Conservation (phyloP, 2,797 vertebrate species). For the Myotis findleyi region DNA sequence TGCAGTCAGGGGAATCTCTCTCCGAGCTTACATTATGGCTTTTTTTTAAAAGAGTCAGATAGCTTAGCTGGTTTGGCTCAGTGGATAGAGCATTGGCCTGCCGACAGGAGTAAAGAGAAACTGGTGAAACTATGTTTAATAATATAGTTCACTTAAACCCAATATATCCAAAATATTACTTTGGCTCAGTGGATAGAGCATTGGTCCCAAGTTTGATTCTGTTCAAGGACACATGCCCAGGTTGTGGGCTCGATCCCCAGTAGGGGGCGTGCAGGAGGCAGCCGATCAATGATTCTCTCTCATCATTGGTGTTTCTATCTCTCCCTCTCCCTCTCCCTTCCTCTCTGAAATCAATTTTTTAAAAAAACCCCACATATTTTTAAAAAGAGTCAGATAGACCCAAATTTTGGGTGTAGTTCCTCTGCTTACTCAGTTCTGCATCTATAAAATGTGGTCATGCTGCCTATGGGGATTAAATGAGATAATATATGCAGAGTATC, state of each 20-base stretch:
- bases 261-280: no score
- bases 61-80: background rate
- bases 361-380: no score
- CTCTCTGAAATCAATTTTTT: no score
- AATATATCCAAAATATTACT: background rate
- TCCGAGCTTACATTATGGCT: background rate
- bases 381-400: background rate
- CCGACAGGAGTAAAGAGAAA: background rate
- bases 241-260: no score
- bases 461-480: background rate
- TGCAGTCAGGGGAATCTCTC: background rate
- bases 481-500: background rate
- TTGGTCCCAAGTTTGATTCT: no score
- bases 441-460: background rate
- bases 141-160: conserved; percentile 37
- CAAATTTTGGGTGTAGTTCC: background rate
- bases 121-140: background rate
- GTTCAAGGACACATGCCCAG: no score
- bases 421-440: background rate
- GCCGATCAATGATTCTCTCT: no score
- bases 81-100: no score
- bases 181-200: no score
- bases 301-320: no score
- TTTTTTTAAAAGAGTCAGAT: background rate
- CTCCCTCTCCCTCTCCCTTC: no score